These are phyloP conservation scores for Sceliomorpha sp. DNA, from an alignment of 2,888 invertebrate genomes.

Conservation along the genomic window DNA sequence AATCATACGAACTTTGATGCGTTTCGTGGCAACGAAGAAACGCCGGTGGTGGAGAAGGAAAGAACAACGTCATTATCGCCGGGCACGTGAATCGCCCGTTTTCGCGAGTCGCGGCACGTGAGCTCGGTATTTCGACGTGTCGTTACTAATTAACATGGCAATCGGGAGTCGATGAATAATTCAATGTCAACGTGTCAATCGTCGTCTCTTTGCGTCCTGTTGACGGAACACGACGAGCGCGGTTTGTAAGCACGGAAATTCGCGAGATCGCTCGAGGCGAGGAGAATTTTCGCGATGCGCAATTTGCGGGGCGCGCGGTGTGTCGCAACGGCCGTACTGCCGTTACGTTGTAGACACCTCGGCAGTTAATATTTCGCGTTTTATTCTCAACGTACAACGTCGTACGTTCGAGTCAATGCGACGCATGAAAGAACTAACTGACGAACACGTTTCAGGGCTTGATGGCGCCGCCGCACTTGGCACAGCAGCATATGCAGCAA, in stretches of 20 bases:
- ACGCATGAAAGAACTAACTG: slow-evolving; percentile 30
- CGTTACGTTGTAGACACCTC: background rate
- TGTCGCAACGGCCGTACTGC: background rate
- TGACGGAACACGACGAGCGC: slow-evolving; percentile 7
- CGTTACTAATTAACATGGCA: slow-evolving; percentile 31
- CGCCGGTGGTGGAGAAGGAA: background rate
- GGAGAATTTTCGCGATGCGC: slow-evolving; percentile 16
- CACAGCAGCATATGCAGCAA: slow-evolving; percentile 76
- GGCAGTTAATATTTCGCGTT: slow-evolving; percentile 13
- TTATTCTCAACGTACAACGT: slow-evolving; percentile 4
- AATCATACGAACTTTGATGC: too few relatives aligned
- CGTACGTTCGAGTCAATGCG: slow-evolving; percentile 8
- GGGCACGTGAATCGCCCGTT: background rate
- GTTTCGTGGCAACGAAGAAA: too few relatives aligned
- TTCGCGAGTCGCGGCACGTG: background rate
- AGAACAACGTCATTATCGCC: slow-evolving; percentile 6
- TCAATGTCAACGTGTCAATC: slow-evolving; percentile 29
- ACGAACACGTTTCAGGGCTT: slow-evolving; percentile 64
- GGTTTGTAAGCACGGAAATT: slow-evolving; percentile 15
- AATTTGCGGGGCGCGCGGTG: background rate
- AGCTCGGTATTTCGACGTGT: slow-evolving; percentile 15
- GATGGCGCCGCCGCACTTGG: slow-evolving; percentile 76
- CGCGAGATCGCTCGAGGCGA: background rate
- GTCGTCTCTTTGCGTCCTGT: slow-evolving; percentile 19
- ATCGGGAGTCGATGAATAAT: slow-evolving; percentile 34